Conservation (phyloP, 2,888 invertebrate genomes). For the Temnothorax rugatulus region DNA sequence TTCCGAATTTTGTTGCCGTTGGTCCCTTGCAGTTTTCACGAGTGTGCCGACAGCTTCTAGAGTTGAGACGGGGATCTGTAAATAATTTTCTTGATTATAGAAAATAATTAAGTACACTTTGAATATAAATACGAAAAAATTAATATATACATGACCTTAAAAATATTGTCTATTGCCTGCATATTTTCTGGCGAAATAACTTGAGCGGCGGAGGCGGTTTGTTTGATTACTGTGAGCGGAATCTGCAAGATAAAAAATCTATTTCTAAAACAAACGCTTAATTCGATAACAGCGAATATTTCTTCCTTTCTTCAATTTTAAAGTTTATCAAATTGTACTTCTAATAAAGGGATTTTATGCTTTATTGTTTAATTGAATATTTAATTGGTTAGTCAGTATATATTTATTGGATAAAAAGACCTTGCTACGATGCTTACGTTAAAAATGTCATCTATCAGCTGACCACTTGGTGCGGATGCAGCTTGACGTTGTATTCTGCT, state of each 20-base stretch:
- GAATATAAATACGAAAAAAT: neutral
- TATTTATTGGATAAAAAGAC: neutral
- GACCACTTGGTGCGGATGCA: slow-evolving; percentile 53
- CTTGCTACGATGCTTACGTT: slow-evolving; percentile 74
- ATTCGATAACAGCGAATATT: neutral
- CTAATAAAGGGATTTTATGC: neutral
- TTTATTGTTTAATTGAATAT: neutral
- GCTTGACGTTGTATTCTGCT: slow-evolving; percentile 72
- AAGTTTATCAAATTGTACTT: neutral
- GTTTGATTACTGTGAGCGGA: slow-evolving; percentile 81
- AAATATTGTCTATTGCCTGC: slow-evolving; percentile 77
- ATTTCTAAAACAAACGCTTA: neutral
- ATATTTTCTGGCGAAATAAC: slow-evolving; percentile 78
- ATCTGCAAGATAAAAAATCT: slow-evolving; percentile 74
- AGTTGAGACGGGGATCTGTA: slow-evolving; percentile 82
- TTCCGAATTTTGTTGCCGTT: slow-evolving; percentile 66
- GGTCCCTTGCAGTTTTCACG: slow-evolving; percentile 76
- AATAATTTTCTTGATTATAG: slow-evolving; percentile 11
- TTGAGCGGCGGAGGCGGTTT: slow-evolving; percentile 80
- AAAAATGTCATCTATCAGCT: slow-evolving; percentile 78
- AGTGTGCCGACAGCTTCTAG: slow-evolving; percentile 80
- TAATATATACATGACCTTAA: slow-evolving; percentile 74
- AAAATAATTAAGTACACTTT: slow-evolving; percentile 1
- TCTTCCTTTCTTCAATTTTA: neutral
- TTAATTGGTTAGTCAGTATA: neutral